A percentile compares a stretch with the other conserved stretches of the same genome.
Conservation (phyloP, 2,888 invertebrate species). For the Xanthostigma xanthostigma region DNA sequence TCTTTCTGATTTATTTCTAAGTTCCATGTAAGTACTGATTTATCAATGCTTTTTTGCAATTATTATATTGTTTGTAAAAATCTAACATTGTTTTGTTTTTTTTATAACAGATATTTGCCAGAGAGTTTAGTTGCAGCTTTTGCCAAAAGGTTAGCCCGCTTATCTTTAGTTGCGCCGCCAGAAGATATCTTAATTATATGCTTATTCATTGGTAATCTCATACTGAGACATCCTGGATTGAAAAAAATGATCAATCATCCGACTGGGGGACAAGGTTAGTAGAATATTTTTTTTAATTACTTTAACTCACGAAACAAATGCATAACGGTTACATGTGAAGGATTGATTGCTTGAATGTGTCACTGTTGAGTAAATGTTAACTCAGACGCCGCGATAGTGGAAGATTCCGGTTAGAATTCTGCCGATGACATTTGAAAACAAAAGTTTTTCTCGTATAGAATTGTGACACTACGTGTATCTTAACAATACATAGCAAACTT, state of each 20-base stretch:
- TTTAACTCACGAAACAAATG: no score
- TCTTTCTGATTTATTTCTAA: slow-evolving; percentile 77
- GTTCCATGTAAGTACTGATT: slow-evolving; percentile 59
- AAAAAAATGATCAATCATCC: slow-evolving; percentile 47
- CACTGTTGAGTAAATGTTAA: no score
- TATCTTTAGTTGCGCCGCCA: slow-evolving; percentile 70
- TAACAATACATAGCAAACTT: no score
- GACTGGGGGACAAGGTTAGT: slow-evolving; percentile 26
- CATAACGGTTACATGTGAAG: no score
- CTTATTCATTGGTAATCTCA: slow-evolving; percentile 71
- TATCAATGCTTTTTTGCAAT: not conserved
- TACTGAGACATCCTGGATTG: slow-evolving; percentile 70
- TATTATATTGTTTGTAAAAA: not conserved
- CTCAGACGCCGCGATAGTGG: no score
- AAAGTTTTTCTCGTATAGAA: no score
- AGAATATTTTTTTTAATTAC: no score
- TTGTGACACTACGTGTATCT: no score
- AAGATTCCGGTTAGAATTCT: no score
- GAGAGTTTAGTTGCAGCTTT: slow-evolving; percentile 86
- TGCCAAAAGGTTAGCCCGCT: slow-evolving; percentile 71
- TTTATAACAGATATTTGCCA: slow-evolving; percentile 61
- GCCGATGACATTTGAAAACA: no score
- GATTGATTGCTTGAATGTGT: no score
- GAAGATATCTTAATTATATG: slow-evolving; percentile 63
- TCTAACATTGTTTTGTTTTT: not conserved